A percentile compares a stretch with the other conserved stretches of the same genome.
Evolutionary conservation across 2,797 vertebrate genomes (phyloP).

Genomic region (Notamacropus eugenii): DNA sequence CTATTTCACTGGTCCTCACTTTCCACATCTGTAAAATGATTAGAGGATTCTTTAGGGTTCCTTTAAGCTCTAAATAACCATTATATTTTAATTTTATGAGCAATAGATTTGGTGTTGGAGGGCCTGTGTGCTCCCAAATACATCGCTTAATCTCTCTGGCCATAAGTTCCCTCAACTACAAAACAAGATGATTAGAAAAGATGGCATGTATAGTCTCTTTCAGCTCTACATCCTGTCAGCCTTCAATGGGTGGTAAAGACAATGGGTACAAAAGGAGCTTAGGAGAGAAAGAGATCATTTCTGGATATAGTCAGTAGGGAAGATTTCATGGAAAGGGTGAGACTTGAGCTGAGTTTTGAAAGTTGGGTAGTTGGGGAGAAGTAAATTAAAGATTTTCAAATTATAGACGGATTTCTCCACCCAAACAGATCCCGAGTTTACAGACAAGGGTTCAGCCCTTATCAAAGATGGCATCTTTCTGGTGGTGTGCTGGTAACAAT

Average conservation of each 20-base stretch:
- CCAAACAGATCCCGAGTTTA: not conserved
- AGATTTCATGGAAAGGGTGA: not conserved
- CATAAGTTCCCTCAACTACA: conserved; percentile 15
- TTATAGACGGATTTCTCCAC: not conserved
- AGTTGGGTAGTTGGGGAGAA: not conserved
- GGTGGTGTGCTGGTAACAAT: not conserved
- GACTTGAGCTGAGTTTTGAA: not conserved
- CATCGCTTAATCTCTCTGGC: not conserved
- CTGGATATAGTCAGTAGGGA: not conserved
- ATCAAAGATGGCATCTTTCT: not conserved
- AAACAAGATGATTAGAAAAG: not conserved
- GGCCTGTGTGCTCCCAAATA: not conserved
- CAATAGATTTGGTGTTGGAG: not conserved
- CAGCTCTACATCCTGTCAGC: not conserved
- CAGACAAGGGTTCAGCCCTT: not conserved
- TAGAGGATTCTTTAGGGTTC: not conserved
- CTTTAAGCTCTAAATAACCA: not conserved
- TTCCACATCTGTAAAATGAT: not conserved
- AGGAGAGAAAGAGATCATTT: not conserved
- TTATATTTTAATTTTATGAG: not conserved
- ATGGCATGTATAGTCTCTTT: not conserved
- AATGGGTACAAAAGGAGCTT: not conserved
- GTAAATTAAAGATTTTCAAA: not conserved
- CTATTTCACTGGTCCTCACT: not conserved
- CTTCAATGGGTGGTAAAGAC: not conserved